These are phyloP conservation scores for Fringilla coelebs DNA, from an alignment of 2,797 vertebrate genomes.

Conservation along the genomic window DNA sequence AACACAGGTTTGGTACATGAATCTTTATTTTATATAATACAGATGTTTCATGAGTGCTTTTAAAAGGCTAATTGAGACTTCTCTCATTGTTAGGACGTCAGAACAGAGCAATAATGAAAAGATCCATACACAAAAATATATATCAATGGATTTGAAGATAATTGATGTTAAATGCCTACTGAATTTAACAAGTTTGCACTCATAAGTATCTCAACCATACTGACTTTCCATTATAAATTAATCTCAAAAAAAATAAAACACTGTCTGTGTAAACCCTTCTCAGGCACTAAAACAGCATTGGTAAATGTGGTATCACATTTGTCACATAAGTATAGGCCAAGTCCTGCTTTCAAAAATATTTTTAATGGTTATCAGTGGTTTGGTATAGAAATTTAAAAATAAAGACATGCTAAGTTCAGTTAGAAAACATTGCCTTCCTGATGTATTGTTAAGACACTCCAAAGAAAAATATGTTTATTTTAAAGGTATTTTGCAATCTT, in stretches of 20 bases:
- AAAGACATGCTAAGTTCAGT: neutral
- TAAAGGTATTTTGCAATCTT: neutral
- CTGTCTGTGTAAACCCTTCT: neutral
- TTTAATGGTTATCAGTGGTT: neutral
- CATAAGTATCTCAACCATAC: neutral
- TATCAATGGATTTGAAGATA: neutral
- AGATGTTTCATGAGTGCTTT: neutral
- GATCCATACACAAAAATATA: neutral
- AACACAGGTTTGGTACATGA: neutral
- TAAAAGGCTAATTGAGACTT: neutral
- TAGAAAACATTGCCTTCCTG: neutral
- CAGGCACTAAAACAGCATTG: neutral
- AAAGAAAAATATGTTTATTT: neutral
- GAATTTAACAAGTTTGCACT: neutral
- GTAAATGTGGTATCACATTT: neutral
- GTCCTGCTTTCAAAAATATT: neutral
- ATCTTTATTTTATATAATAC: neutral
- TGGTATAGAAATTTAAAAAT: neutral
- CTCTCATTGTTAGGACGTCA: neutral
- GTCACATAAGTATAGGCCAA: neutral
- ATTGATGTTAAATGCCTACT: neutral
- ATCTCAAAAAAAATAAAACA: neutral
- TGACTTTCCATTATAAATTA: neutral
- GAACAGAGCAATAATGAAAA: neutral
- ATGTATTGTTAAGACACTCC: neutral